These are phyloP conservation scores for Sorex maritimensis DNA, from an alignment of 2,797 vertebrate genomes.

Conservation along the genomic window DNA sequence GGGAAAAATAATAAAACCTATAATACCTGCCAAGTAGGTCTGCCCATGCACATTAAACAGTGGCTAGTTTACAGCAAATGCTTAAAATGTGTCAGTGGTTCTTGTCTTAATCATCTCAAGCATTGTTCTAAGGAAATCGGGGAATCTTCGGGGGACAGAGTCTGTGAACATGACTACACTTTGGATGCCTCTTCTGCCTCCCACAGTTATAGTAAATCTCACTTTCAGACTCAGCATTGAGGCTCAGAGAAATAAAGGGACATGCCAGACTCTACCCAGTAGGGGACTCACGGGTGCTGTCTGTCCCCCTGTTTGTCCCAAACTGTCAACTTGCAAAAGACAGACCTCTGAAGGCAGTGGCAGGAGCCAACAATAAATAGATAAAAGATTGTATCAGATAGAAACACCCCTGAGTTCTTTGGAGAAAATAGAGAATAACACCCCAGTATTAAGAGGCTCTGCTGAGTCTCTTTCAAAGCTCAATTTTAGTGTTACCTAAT, in stretches of 20 bases:
- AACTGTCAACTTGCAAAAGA: not conserved
- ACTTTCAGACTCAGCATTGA: not conserved
- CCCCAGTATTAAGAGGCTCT: not conserved
- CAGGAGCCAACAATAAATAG: not conserved
- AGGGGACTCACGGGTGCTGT: accelerated
- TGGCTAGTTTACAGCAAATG: accelerated
- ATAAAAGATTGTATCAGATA: not conserved
- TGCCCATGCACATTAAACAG: accelerated
- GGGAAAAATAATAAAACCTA: not conserved
- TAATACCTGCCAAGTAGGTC: not conserved
- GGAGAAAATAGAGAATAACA: not conserved
- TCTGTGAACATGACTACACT: accelerated
- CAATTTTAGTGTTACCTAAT: slow-evolving; percentile 21
- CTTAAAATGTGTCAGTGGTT: not conserved
- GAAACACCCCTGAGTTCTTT: not conserved
- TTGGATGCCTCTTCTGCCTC: not conserved
- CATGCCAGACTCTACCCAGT: not conserved
- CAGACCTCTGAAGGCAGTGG: not conserved
- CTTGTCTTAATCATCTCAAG: not conserved
- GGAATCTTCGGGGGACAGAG: accelerated
- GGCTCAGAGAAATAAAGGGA: not conserved
- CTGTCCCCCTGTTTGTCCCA: accelerated
- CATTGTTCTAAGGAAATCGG: accelerated
- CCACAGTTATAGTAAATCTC: not conserved
- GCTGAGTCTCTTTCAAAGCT: not conserved